Percentiles rank a stretch among this genome's conserved stretches.
These are phyloP conservation scores for Brachionus calyciflorus DNA, from an alignment of 1,140 invertebrate genomes.

Conservation along the genomic window DNA sequence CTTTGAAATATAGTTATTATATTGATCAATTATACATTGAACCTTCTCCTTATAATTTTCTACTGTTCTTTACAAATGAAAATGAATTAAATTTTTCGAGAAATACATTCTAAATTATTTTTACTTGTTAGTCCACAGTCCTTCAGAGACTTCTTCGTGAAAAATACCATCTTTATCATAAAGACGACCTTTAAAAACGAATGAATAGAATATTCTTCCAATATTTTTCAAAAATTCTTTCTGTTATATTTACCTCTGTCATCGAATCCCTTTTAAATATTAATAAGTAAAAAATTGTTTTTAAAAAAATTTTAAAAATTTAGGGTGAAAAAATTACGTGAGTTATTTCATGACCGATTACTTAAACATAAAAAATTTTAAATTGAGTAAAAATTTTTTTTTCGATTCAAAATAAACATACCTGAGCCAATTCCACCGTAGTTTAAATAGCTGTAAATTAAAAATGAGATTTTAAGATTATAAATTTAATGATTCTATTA, in stretches of 20 bases:
- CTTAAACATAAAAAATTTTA: constrained; percentile 49
- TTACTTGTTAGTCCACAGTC: too few relatives aligned
- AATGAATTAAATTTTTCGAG: too few relatives aligned
- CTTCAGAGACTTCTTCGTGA: constrained; percentile 9
- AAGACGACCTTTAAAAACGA: too few relatives aligned
- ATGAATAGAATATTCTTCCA: constrained; percentile 43
- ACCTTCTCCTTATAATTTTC: background rate
- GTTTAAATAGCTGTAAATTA: constrained; percentile 63
- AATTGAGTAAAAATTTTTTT: background rate
- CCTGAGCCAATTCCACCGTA: constrained; percentile 70
- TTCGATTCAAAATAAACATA: too few relatives aligned
- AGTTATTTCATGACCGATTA: constrained; percentile 68
- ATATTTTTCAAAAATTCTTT: background rate
- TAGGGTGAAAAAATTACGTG: constrained; percentile 56
- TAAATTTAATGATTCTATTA: too few relatives aligned
- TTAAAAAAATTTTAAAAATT: background rate
- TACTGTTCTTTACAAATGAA: constrained; percentile 36
- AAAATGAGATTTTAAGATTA: background rate
- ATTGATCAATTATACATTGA: constrained; percentile 40
- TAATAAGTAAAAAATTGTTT: background rate
- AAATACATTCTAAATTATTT: too few relatives aligned
- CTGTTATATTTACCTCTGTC: constrained; percentile 22
- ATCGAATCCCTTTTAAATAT: constrained; percentile 24
- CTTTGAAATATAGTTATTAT: constrained; percentile 5
- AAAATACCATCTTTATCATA: constrained; percentile 42